Evolutionary conservation across 2,113 vertebrate species (phyloP), one percentile per base, ranked within the genome.

Genomic region (Centropus bengalensis): DNA sequence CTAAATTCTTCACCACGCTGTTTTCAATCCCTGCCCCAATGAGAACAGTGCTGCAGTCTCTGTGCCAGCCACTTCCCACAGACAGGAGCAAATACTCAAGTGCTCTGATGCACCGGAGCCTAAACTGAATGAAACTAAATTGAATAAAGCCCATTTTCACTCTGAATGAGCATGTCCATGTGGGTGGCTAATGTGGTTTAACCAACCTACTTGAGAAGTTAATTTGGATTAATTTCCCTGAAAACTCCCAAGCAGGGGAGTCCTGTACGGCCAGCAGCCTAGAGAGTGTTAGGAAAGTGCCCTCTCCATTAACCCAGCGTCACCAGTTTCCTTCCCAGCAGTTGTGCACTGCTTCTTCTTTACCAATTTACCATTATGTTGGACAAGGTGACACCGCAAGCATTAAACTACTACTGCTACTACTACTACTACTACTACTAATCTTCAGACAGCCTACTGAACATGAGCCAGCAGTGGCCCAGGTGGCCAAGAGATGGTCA

Each of bases 161-260:
- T 91, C 51, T 18, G 68, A 88, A 63, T 3, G 51, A 94, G 63
- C 73, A 10, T 4, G 58, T 17, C 86, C 68, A 73, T 63, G 36
- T 2, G 40, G 80, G 69, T 59, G 63, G 42, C 68, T 96, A 84
- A 94, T 64, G 8, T 1, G 33, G 28, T 67, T 92, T 91, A 94
- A 93, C 83, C 19, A 14, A 71, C 68, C 26, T 5, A 2, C 82
- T 64, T 16, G 23, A 78, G 80, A 63, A 84, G 60, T 60, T 86
- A 81, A 93, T 92, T 93, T 84, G 86, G 80, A 90, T 88, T 91
- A 88, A 94, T 94, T 91, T 84, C 15, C 69, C 92, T 20, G 64
- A 49, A 70, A 81, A 40, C n/a, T 51, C 28, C 6, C 2, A 4
- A 22, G 55, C 0, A 36, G 28, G 26, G n/a, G 16, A 91, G 69